A percentile compares a stretch with the other conserved stretches of the same genome.
These are phyloP conservation scores for Amblyraja radiata DNA, from an alignment of 2,797 vertebrate genomes.

Conservation along the genomic window DNA sequence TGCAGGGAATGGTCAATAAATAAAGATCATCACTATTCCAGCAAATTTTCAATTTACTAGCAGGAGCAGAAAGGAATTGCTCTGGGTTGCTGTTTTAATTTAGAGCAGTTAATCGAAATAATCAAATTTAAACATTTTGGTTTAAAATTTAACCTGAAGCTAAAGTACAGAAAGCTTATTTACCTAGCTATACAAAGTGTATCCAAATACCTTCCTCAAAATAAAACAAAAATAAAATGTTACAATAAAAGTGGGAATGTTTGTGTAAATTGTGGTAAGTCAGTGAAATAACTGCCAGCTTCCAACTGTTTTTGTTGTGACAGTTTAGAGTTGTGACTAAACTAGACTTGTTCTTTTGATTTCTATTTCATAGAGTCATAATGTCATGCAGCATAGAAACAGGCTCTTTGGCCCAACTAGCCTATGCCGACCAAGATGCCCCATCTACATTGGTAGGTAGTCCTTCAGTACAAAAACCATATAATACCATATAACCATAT, in stretches of 20 bases:
- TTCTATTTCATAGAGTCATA: no score
- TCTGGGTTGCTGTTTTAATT: neutral
- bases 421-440: no score
- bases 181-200: neutral
- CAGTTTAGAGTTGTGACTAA: neutral
- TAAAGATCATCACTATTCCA: neutral
- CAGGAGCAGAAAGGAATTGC: neutral
- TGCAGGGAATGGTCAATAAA: neutral
- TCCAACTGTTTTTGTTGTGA: neutral
- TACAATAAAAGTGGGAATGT: neutral
- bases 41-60: neutral
- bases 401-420: no score
- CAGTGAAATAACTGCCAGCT: neutral
- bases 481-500: no score
- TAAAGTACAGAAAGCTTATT: neutral
- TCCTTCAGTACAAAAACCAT: no score
- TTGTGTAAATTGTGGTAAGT: neutral
- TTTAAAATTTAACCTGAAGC: slow-evolving; percentile 9
- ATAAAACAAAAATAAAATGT: no score
- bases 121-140: neutral
- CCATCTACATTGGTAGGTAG: no score
- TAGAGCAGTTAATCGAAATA: neutral
- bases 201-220: neutral
- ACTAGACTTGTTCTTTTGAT: no score
- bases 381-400: no score